Conservation (phyloP, 2,113 vertebrate species). For the Synodontis membranacea region DNA sequence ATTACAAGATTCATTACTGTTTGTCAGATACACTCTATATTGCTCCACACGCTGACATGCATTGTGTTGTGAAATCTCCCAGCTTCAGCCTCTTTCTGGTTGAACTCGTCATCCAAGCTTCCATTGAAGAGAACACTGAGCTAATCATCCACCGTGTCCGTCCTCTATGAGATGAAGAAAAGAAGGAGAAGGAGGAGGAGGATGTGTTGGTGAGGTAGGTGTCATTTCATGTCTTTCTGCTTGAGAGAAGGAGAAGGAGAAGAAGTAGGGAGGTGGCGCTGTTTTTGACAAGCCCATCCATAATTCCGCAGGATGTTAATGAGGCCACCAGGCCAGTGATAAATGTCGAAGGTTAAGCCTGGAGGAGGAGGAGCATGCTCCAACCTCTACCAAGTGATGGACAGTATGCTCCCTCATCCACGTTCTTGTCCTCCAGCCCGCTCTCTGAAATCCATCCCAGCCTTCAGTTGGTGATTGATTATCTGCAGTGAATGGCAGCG, state of each 20-base stretch:
- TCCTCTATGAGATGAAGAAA: background rate
- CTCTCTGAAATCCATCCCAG: conserved; percentile 33
- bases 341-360: conserved; percentile 38
- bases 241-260: conserved; percentile 32
- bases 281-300: conserved; percentile 47
- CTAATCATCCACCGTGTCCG: conserved; percentile 4
- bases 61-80: background rate
- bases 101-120: background rate
- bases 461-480: conserved; percentile 49
- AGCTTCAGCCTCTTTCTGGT: background rate
- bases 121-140: background rate
- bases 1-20: background rate
- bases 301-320: conserved; percentile 56
- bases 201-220: background rate
- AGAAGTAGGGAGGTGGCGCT: conserved; percentile 34
- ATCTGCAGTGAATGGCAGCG: conserved; percentile 10
- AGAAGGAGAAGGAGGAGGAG: conserved; percentile 1
- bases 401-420: background rate
- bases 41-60: background rate
- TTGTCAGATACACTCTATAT: background rate
- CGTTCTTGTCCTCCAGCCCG: background rate
- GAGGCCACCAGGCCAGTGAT: conserved; percentile 49
- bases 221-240: conserved; percentile 24
- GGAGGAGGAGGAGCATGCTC: conserved; percentile 37
- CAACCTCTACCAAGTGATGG: conserved; percentile 10